phyloP scores from a whole-genome alignment of 2,797 vertebrate species.

The Geotrypetes seraphini region DNA sequence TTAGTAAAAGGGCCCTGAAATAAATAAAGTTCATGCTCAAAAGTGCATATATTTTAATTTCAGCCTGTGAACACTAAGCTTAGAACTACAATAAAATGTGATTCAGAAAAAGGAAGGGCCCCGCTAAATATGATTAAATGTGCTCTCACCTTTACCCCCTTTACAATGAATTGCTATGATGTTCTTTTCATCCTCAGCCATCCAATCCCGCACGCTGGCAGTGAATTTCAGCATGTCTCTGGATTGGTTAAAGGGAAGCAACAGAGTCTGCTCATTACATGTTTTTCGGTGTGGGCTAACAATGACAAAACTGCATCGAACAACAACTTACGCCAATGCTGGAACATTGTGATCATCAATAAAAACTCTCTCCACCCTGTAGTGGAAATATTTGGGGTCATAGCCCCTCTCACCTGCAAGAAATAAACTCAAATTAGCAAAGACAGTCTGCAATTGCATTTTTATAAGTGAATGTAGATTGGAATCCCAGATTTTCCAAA shows the following conservation, averaged over 20 bases:
- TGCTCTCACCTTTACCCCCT: slow-evolving; percentile 89
- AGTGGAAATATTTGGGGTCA: slow-evolving; percentile 81
- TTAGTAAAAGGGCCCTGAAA: too few species aligned
- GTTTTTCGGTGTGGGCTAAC: background rate
- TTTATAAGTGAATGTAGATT: too few species aligned
- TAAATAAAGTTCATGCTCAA: too few species aligned
- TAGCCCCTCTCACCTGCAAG: slow-evolving; percentile 82
- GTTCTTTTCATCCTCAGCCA: slow-evolving; percentile 69
- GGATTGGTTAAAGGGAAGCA: slow-evolving; percentile 9
- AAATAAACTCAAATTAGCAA: background rate
- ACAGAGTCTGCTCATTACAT: background rate
- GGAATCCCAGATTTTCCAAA: too few species aligned
- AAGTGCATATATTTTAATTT: too few species aligned
- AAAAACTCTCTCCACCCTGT: slow-evolving; percentile 75
- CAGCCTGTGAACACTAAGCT: too few species aligned
- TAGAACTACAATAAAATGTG: too few species aligned
- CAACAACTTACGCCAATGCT: slow-evolving; percentile 67
- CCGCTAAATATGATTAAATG: too few species aligned
- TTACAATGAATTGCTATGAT: slow-evolving; percentile 86
- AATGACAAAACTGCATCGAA: background rate
- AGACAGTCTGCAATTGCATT: too few species aligned
- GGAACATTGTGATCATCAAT: slow-evolving; percentile 95
- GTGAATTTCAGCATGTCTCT: slow-evolving; percentile 88
- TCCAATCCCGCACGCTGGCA: slow-evolving; percentile 72
- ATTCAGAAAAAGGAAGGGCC: too few species aligned